Base-by-base conservation (phyloP, 2,113 vertebrate species). In the Octodon degus region DNA sequence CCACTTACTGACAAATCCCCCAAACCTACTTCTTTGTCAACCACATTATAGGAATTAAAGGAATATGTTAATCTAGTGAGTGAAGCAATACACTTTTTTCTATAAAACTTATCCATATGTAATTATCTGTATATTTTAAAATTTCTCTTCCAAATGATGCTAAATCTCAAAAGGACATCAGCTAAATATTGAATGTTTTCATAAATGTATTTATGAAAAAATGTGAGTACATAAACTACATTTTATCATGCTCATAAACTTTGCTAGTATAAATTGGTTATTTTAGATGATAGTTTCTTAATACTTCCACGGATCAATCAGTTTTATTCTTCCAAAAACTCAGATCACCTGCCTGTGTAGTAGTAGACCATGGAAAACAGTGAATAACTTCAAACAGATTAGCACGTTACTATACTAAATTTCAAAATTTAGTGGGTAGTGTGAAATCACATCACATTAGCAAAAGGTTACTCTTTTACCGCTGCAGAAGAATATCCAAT, bases 131-230 rank as follows among this genome's bases (percentile, higher is more conserved):
- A 72, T 81, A 85, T 55, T 88, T 68, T 76, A 68, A 91, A 37
- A 91, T 19, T 8, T 74, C 0, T 77, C 19, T 25, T 92, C 88
- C 47, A 93, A 86, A 77, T 83, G 1, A 67, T 81, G 10, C 0
- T 17, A 67, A 34, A 65, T 55, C 30, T 65, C 76, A 43, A 24
- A 37, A 79, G 70, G 43, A 1, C 37, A 74, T 87, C 82, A 85
- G 70, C 60, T 74, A 94, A 25, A 4, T 2, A 85, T 47, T 91
- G 50, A 7, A 19, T 77, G 68, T 62, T 83, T 96, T 6, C 4
- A 65, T 43, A 95, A 94, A 77, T 86, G 32, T 27, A 58, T 72
- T 72, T 91, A 63, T 77, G 24, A 70, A 83, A 95, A 93, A n/a
- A 55, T 37, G 16, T 30, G 5, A 40, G 19, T 37, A 50, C 10